Evolutionary conservation across 2,888 invertebrate species (phyloP).

Genomic region (Agonum fuliginosum): DNA sequence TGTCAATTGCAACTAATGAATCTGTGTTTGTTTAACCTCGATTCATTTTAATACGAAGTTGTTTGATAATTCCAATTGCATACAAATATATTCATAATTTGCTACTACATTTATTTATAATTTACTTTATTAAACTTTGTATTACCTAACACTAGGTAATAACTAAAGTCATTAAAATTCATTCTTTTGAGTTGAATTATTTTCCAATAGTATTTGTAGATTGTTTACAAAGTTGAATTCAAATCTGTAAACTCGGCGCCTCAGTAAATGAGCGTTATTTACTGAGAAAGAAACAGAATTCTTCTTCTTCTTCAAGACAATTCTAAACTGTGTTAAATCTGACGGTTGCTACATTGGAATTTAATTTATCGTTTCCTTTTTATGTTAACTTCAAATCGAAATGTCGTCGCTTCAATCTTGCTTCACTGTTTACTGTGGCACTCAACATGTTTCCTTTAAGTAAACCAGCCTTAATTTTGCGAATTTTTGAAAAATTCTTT

Average conservation of each 20-base stretch:
- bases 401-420: not conserved
- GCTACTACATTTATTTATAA: not conserved
- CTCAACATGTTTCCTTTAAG: too few relatives aligned
- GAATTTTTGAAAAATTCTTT: too few relatives aligned
- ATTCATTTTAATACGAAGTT: constrained; percentile 4
- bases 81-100: not conserved
- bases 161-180: not conserved
- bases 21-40: constrained; percentile 13
- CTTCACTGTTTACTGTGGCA: not conserved
- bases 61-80: not conserved
- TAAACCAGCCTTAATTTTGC: not conserved
- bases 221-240: not conserved
- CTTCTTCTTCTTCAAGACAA: constrained; percentile 31
- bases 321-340: constrained; percentile 17
- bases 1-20: constrained; percentile 31
- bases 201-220: not conserved
- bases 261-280: constrained; percentile 18
- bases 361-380: constrained; percentile 4
- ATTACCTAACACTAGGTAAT: not conserved
- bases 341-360: not conserved
- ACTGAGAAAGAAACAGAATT: constrained; percentile 16
- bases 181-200: not conserved
- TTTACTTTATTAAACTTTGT: not conserved
- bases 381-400: constrained; percentile 6
- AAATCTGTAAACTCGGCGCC: constrained; percentile 18